phyloP scores from a whole-genome alignment of 2,888 invertebrate species.

The Eupeodes luniger region DNA sequence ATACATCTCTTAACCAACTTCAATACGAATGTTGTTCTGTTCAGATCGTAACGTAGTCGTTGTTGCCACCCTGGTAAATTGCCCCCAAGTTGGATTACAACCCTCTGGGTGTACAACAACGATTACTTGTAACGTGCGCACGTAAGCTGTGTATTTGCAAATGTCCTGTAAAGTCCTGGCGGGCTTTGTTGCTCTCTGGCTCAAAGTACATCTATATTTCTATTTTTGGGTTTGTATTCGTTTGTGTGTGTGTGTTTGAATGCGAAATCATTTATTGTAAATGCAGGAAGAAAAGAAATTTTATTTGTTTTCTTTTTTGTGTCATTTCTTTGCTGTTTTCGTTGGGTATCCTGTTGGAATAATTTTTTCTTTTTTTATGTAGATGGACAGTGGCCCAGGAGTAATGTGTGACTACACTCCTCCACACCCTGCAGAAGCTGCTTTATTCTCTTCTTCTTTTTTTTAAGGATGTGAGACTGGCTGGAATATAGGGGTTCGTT shows the following conservation, averaged over 20 bases:
- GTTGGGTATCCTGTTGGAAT: slow-evolving; percentile 67
- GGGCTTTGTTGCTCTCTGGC: slow-evolving; percentile 9
- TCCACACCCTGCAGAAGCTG: slow-evolving; percentile 33
- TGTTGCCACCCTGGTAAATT: slow-evolving; percentile 76
- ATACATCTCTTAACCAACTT: not conserved
- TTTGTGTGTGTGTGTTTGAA: slow-evolving; percentile 38
- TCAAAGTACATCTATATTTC: slow-evolving; percentile 45
- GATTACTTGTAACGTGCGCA: slow-evolving; percentile 73
- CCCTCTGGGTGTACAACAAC: slow-evolving; percentile 74
- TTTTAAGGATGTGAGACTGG: slow-evolving; percentile 48
- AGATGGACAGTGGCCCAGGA: slow-evolving; percentile 66
- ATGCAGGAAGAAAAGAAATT: slow-evolving; percentile 75
- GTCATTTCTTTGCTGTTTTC: slow-evolving; percentile 50
- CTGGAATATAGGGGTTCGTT: slow-evolving; percentile 42
- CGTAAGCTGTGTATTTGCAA: slow-evolving; percentile 71
- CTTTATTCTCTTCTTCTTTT: slow-evolving; percentile 17
- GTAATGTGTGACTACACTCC: slow-evolving; percentile 31
- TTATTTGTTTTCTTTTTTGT: slow-evolving; percentile 58
- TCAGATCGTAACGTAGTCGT: slow-evolving; percentile 62
- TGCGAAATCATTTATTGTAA: slow-evolving; percentile 74
- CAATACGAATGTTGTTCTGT: not conserved
- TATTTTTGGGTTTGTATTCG: slow-evolving; percentile 9
- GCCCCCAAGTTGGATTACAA: slow-evolving; percentile 74
- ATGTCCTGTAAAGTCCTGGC: slow-evolving; percentile 69
- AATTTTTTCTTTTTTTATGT: slow-evolving; percentile 55